phyloP scores from a whole-genome alignment of 2,797 vertebrate genomes.

The Hozukius guyotensis region DNA sequence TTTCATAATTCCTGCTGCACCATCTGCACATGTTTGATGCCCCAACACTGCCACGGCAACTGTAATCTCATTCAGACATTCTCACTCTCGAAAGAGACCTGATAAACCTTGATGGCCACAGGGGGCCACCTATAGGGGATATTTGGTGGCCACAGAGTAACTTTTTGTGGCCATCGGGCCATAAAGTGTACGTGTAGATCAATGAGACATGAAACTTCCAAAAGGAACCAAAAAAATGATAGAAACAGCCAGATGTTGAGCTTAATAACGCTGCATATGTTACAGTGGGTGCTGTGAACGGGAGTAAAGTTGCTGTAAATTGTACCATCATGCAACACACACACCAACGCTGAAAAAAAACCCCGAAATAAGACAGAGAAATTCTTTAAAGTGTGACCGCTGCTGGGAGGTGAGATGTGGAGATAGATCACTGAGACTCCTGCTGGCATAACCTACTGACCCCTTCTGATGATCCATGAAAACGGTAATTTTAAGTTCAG shows the following conservation, averaged over 20 bases:
- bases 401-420: slow-evolving; percentile 15
- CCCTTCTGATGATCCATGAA: background rate
- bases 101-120: background rate
- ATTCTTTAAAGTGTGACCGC: slow-evolving; percentile 14
- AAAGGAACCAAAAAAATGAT: background rate
- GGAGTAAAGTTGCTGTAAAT: background rate
- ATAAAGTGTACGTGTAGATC: background rate
- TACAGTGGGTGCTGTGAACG: background rate
- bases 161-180: too few relatives aligned
- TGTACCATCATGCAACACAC: background rate
- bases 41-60: background rate
- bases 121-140: background rate
- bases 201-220: background rate
- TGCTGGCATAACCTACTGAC: slow-evolving; percentile 9
- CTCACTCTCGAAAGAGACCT: background rate
- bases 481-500: slow-evolving; percentile 12
- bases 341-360: background rate
- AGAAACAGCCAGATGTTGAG: background rate
- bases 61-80: background rate
- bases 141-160: background rate
- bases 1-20: background rate
- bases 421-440: slow-evolving; percentile 25
- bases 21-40: background rate
- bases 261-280: background rate
- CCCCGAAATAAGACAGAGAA: background rate